Evolutionary conservation across 2,888 invertebrate genomes (phyloP).

Genomic region (Caenorhabditis becei): DNA sequence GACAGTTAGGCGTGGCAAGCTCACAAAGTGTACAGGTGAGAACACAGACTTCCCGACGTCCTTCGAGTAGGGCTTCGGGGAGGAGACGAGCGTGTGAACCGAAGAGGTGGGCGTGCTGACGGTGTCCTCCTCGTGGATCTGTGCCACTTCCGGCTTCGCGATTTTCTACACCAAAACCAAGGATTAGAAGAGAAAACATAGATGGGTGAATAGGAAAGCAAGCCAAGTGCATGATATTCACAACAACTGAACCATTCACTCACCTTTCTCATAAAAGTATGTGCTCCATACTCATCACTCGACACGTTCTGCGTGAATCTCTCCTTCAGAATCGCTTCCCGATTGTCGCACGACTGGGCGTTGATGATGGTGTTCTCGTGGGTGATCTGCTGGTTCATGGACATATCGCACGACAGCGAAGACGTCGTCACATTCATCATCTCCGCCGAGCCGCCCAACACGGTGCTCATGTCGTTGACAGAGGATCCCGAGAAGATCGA

Average conservation of each 20-base stretch:
- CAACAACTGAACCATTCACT: background rate
- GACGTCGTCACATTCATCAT: constrained; percentile 63
- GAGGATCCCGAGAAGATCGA: constrained; percentile 50
- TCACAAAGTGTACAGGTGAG: constrained; percentile 70
- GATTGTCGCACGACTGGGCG: constrained; percentile 56
- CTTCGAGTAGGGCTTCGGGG: constrained; percentile 57
- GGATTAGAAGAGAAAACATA: constrained; percentile 16
- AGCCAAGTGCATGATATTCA: background rate
- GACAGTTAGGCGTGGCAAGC: constrained; percentile 12
- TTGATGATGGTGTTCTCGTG: constrained; percentile 58
- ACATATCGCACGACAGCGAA: constrained; percentile 45
- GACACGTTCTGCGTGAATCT: constrained; percentile 21
- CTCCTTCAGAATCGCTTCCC: constrained; percentile 55
- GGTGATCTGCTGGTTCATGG: constrained; percentile 57
- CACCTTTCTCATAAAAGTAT: constrained; percentile 69
- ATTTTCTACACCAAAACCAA: constrained; percentile 37
- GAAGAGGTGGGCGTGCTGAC: background rate
- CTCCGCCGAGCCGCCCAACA: constrained; percentile 54
- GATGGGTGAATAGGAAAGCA: background rate
- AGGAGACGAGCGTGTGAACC: constrained; percentile 40
- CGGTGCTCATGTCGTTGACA: constrained; percentile 54
- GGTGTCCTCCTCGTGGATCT: constrained; percentile 11
- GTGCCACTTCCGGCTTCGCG: constrained; percentile 6
- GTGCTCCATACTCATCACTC: constrained; percentile 64
- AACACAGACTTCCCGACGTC: constrained; percentile 38